Base-by-base conservation (phyloP, 2,888 invertebrate species). In the Lasioglossum leucozonium region DNA sequence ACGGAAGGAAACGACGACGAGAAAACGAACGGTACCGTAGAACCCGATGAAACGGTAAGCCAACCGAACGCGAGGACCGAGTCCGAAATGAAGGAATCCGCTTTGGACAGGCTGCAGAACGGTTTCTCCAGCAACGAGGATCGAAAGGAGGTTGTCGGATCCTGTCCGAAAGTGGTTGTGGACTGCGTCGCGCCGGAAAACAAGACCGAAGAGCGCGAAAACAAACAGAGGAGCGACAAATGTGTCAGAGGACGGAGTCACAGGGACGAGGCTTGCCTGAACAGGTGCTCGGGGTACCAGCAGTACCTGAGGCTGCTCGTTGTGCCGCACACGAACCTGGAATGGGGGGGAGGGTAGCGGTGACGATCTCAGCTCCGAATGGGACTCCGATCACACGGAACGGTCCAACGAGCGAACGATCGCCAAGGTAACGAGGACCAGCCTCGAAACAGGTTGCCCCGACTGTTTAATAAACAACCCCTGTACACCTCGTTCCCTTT, bases 311-410 rank as follows among this genome's bases (percentile, higher is more conserved):
- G 96, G 91, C 95, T 98, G 77, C 95, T 98, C 88, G 97, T 97
- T 93, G 98, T 98, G 89, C 89, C 88, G 4, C 84, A 77, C 82
- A 42, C 58, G 65, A 87, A 84, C 82, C 85, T 97, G 86, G 98
- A 98, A 93, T 98, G 98, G 94, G 98, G 98, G 98, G 22, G 98
- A 98, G 93, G 98, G 98, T n/a, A 98, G 98, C 89, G 98, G 98
- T 93, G 98, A 98, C 95, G 98, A 98, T 95, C 96, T 98, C 85
- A 98, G 98, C 94, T 98, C 98, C 22, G 98, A 98, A 93, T 98
- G 98, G 98, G 98, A 98, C 94, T 98, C 98, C 2, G 98, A 98
- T 95, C 90, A 94, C 80, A 86, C 87, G 26, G 87, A 87, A 18
- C 78, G 58, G 37, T 79, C 87, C 3, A 77, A 40, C 62, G 87